Evolutionary conservation across 2,888 invertebrate species (phyloP).

Genomic region (Proisotoma minuta): DNA sequence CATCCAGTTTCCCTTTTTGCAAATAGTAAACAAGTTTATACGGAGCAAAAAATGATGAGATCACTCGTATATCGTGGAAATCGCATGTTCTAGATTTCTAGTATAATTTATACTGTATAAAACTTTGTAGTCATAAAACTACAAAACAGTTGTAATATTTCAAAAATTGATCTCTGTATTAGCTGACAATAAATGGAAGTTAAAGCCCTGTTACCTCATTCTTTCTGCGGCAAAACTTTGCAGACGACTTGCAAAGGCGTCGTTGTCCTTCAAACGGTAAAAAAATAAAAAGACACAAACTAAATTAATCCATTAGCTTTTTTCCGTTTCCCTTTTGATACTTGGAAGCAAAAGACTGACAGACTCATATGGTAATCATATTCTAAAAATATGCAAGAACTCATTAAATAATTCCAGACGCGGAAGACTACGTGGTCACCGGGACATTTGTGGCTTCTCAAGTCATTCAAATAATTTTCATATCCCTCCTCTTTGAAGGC

Average conservation of each 20-base stretch:
- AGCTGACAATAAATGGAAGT: no score
- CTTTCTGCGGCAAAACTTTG: slow-evolving; percentile 25
- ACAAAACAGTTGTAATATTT: no score
- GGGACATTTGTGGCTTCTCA: neutral
- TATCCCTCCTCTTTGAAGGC: neutral
- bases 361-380: neutral
- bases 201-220: slow-evolving; percentile 26
- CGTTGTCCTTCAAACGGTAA: slow-evolving; percentile 23
- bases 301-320: neutral
- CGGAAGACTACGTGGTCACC: neutral
- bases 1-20: neutral
- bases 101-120: no score
- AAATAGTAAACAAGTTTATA: neutral
- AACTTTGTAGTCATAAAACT: no score
- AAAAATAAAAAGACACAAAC: no score
- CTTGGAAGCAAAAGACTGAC: neutral
- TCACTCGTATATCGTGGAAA: no score
- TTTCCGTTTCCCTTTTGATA: neutral
- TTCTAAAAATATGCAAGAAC: neutral
- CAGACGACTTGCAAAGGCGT: slow-evolving; percentile 15
- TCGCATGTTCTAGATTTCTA: no score
- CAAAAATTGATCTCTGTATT: no score
- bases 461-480: neutral
- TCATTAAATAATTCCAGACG: neutral
- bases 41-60: no score